These are phyloP conservation scores for Apotomis capreana DNA, from an alignment of 2,888 invertebrate species.

Conservation along the genomic window DNA sequence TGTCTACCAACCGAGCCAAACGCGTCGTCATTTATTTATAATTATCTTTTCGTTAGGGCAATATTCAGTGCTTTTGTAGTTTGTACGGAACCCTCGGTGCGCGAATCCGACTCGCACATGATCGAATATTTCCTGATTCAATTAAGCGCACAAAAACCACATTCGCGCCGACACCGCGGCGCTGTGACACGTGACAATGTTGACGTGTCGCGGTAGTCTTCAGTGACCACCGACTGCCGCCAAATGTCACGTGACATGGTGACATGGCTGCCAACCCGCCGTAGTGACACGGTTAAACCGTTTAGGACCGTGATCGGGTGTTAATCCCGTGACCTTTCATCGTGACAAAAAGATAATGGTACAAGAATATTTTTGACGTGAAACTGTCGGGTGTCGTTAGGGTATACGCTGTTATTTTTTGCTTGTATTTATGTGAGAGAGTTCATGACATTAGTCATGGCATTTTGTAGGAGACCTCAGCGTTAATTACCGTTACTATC, in stretches of 20 bases:
- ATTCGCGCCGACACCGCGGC: conserved; percentile 2
- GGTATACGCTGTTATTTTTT: background rate
- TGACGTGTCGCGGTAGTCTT: conserved; percentile 14
- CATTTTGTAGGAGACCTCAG: no score
- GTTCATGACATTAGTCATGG: no score
- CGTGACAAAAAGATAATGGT: conserved; percentile 6
- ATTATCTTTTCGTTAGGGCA: no score
- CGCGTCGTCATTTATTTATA: no score
- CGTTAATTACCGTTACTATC: no score
- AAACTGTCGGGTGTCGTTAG: background rate
- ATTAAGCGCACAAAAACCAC: background rate
- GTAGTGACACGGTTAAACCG: conserved; percentile 7
- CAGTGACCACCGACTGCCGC: conserved; percentile 1
- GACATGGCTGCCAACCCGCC: conserved; percentile 8
- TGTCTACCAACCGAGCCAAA: no score
- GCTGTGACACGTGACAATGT: no score
- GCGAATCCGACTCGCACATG: no score
- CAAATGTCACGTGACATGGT: conserved; percentile 26
- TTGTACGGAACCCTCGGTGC: no score
- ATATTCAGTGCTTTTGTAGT: no score
- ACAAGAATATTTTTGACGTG: conserved; percentile 2
- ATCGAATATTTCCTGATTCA: background rate
- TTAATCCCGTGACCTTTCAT: conserved; percentile 12
- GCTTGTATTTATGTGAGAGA: no score
- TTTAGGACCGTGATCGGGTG: conserved; percentile 5